Evolutionary conservation across 2,113 vertebrate species (phyloP), one percentile per base, ranked within the genome.

Genomic region (Pseudonaja textilis): DNA sequence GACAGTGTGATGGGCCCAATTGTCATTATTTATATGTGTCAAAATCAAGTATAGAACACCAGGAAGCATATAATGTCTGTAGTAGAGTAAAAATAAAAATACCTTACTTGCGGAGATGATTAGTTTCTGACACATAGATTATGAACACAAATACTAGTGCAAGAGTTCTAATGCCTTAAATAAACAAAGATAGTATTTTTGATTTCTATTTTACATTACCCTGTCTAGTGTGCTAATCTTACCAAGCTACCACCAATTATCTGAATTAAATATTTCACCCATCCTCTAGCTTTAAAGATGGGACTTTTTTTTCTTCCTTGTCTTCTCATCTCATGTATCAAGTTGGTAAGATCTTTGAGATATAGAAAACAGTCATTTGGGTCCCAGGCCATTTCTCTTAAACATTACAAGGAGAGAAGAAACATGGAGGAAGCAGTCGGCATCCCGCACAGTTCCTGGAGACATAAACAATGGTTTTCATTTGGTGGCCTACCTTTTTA

Each of bases 401-500:
- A 69, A 34, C 29, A 69, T 34, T 69, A 69, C 29, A 69, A 69
- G 29, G 29, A 69, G 14, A 69, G 64, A 69, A 69, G 29, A 69
- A 69, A 69, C 29, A 69, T 2, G 61, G 29, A n/a, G 61, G 61
- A 69, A 10, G 59, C 3, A 61, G 22, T n/a, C n/a, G 11, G 61
- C n/a, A 16, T 34, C 64, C n/a, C 64, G 20, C 18, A 14, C 74
- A 81, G 34, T 18, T 81, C 74, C 74, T 3, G 6, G 22, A 18
- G 74, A 42, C 7, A 81, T 81, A 81, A 81, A 81, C 34, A 81
- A 81, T 54, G 4, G 2, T 54, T 85, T 39, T 8, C 39, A 74
- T 22, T 42, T 22, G 69, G 57, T 25, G 0, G 89, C 92, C 95
- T 98, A 99, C 99, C 99, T 99, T 97, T 98, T 98, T 87, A 98